Evolutionary conservation across 2,797 vertebrate genomes (phyloP), one percentile per base, ranked within the genome.

Genomic region (Otus scops): DNA sequence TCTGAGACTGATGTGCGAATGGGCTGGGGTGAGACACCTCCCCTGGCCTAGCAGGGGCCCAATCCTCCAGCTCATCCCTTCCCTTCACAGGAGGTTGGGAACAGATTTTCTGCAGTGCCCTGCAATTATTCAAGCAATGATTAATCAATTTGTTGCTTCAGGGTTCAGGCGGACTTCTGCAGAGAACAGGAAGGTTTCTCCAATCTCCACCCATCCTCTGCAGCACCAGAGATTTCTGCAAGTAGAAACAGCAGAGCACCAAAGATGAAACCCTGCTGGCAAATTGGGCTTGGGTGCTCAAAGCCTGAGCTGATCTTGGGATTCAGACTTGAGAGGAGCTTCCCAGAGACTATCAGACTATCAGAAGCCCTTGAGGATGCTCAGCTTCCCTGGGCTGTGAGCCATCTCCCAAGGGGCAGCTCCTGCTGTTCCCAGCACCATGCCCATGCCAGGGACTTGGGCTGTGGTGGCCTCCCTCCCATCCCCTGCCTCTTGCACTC

Each of bases 71-170:
- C 59, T 82, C 63, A 61, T 54, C 83, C 80, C 59, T 76, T 86
- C 61, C 65, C 61, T 86, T 64, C 76, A 6, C 87, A 56, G 88
- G 54, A 47, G 0, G 0, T 16, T 45, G 11, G 74, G 84, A 94
- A 41, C 90, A 88, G 69, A 77, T 57, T 75, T 65, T 90, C 85
- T 60, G 85, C 77, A 90, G 67, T 43, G 69, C 88, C 80, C 88
- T 90, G 93, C 83, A 78, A 81, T 95, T 92, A 86, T 54, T 81
- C 90, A 47, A 68, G 76, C 88, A 68, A 79, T 81, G 90, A 92
- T 90, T 94, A 86, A 95, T 94, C 90, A 81, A 47, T 78, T n/a
- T 43, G 30, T 82, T 63, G 84, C 92, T 84, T 79, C 88, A 73
- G 67, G 70, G 74, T 39, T 79, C 85, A 51, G 85, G 21, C 1